Percentiles rank a stretch among this genome's conserved stretches.
phyloP scores from a whole-genome alignment of 2,113 vertebrate species.

The Sinocyclocheilus grahami region DNA sequence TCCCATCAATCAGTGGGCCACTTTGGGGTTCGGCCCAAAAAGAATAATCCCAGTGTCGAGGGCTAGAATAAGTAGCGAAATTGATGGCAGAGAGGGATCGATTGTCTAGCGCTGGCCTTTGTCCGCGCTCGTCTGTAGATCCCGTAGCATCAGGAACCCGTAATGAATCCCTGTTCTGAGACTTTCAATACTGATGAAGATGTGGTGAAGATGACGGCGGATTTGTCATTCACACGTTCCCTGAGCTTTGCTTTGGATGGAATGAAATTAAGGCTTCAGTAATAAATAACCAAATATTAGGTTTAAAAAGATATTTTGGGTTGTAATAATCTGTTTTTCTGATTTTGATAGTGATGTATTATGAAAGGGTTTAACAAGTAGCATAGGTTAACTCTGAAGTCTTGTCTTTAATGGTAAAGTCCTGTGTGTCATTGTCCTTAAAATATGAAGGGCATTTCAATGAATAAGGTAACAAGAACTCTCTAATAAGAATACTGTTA shows the following conservation, averaged over 20 bases:
- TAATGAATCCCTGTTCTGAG: constrained; percentile 53
- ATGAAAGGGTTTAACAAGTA: neutral
- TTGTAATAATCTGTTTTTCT: neutral
- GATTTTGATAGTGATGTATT: neutral
- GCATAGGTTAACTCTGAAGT: neutral
- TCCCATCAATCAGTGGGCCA: constrained; percentile 70
- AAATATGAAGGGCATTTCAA: neutral
- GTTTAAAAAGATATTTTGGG: neutral
- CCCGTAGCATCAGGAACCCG: constrained; percentile 35
- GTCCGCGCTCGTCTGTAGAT: constrained; percentile 42
- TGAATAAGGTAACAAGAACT: neutral
- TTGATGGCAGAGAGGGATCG: constrained; percentile 62
- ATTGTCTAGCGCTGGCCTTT: constrained; percentile 59
- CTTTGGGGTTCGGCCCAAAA: constrained; percentile 63
- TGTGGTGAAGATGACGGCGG: constrained; percentile 29
- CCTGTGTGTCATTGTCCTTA: neutral
- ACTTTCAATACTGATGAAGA: constrained; percentile 52
- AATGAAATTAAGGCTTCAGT: neutral
- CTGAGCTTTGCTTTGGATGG: neutral
- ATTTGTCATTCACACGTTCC: constrained; percentile 31
- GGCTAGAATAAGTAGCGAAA: constrained; percentile 71
- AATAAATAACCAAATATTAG: too few species aligned
- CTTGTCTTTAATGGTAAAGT: neutral
- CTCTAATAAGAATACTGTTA: neutral
- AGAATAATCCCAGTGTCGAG: constrained; percentile 70